Evolutionary conservation across 2,113 vertebrate genomes (phyloP).

Genomic region (Corythoichthys intestinalis): DNA sequence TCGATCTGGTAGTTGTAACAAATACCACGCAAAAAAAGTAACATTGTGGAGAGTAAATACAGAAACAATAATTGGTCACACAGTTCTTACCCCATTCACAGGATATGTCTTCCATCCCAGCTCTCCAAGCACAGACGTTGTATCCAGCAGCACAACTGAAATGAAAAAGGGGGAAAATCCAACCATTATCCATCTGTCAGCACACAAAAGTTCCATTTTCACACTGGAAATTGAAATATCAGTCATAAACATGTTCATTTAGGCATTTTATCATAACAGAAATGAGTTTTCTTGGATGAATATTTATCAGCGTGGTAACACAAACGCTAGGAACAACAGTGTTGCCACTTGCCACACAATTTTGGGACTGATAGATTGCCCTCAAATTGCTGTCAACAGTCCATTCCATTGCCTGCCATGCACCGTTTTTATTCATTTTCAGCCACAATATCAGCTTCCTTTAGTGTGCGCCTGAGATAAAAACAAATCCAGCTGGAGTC

Average conservation of each 20-base stretch:
- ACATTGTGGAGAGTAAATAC: constrained; percentile 9
- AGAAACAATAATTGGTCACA: constrained; percentile 10
- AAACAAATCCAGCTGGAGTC: constrained; percentile 5
- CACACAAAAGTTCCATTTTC: constrained; percentile 40
- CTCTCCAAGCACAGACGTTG: constrained; percentile 86
- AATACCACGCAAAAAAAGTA: not conserved
- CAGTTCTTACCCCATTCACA: constrained; percentile 86
- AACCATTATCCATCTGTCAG: constrained; percentile 47
- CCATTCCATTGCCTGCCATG: constrained; percentile 32
- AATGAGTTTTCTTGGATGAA: constrained; percentile 47
- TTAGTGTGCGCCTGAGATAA: constrained; percentile 9
- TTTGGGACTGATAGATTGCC: constrained; percentile 61
- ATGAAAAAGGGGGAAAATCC: constrained; percentile 47
- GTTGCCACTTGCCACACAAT: constrained; percentile 42
- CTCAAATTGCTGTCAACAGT: constrained; percentile 64
- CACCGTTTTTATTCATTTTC: constrained; percentile 24
- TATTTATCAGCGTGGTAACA: constrained; percentile 43
- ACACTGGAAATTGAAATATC: constrained; percentile 50
- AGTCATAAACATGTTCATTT: constrained; percentile 49
- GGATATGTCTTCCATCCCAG: constrained; percentile 94
- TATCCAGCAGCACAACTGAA: constrained; percentile 91
- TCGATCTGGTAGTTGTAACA: constrained; percentile 20
- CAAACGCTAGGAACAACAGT: constrained; percentile 26
- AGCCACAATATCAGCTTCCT: constrained; percentile 22
- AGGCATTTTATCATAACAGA: constrained; percentile 37